Percentiles rank a stretch among this genome's conserved stretches.
These are phyloP conservation scores for Psammodynastes pulverulentus DNA, from an alignment of 2,113 vertebrate genomes.

Conservation along the genomic window DNA sequence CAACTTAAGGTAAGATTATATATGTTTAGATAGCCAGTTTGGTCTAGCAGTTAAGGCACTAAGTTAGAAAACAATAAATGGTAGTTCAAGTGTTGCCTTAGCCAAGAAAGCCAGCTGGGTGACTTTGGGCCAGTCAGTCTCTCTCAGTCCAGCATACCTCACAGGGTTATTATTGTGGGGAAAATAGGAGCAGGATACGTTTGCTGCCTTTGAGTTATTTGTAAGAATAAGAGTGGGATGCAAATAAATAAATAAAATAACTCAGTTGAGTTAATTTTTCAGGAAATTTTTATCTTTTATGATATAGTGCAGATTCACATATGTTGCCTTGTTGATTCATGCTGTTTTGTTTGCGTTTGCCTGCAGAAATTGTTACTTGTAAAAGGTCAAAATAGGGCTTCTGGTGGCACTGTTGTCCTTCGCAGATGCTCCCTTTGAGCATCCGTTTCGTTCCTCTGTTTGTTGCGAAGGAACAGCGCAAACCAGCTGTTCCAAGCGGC, in stretches of 20 bases:
- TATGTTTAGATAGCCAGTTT: background rate
- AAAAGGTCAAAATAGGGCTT: conserved; percentile 48
- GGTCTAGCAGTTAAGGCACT: background rate
- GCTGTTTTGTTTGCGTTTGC: conserved; percentile 57
- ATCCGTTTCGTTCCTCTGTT: no score
- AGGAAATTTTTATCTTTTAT: conserved; percentile 45
- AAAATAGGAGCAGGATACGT: background rate
- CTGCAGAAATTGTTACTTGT: conserved; percentile 44
- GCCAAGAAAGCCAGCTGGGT: background rate
- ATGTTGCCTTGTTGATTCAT: conserved; percentile 20
- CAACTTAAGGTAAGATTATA: conserved; percentile 4
- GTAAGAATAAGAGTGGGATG: no score
- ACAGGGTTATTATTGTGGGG: background rate
- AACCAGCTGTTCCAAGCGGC: no score
- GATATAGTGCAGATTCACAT: conserved; percentile 46
- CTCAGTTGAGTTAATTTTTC: conserved; percentile 43
- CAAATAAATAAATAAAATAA: background rate
- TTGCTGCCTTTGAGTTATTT: background rate
- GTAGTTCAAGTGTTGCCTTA: background rate
- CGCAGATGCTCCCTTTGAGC: no score
- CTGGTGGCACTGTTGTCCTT: no score
- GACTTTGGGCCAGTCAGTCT: background rate
- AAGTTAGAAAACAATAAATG: background rate
- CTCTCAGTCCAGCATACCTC: background rate
- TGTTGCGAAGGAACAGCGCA: no score